Evolutionary conservation across 2,888 invertebrate genomes (phyloP).

Genomic region (Epinotia bilunana): DNA sequence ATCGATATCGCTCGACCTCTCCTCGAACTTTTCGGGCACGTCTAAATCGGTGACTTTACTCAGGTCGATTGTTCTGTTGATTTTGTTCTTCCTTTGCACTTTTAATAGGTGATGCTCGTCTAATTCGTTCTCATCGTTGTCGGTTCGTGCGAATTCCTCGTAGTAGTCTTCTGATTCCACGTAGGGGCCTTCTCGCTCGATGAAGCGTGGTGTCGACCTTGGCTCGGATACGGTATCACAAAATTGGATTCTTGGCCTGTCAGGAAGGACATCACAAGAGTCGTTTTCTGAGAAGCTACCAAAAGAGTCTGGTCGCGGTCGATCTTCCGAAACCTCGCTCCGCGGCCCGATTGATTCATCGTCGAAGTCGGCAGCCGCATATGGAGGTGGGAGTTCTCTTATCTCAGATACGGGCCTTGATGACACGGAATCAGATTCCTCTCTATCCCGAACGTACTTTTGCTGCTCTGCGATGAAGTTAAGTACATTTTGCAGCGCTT

Average conservation of each 20-base stretch:
- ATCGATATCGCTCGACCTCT: conserved; percentile 67
- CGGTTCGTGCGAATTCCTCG: conserved; percentile 69
- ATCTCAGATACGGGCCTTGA: conserved; percentile 84
- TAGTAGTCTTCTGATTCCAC: conserved; percentile 76
- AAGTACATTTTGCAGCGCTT: conserved; percentile 88
- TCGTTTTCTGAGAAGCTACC: conserved; percentile 81
- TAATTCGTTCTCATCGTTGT: conserved; percentile 76
- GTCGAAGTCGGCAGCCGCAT: conserved; percentile 78
- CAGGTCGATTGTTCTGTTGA: conserved; percentile 73
- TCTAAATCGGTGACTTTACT: conserved; percentile 63
- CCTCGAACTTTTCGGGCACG: conserved; percentile 62
- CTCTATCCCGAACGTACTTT: conserved; percentile 86
- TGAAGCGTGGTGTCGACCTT: conserved; percentile 76
- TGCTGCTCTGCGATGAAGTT: conserved; percentile 91
- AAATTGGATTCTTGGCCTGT: conserved; percentile 67
- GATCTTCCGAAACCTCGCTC: conserved; percentile 78
- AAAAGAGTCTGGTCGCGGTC: conserved; percentile 77
- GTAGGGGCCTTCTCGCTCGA: conserved; percentile 79
- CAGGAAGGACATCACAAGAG: conserved; percentile 74
- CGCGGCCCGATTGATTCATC: conserved; percentile 79
- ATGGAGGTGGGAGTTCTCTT: conserved; percentile 82
- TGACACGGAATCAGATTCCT: conserved; percentile 84
- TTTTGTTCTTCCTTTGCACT: conserved; percentile 80
- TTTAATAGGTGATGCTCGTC: conserved; percentile 75
- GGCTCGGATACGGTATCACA: conserved; percentile 79